Conservation (phyloP, 1,140 invertebrate genomes). For the Bombus superbus region DNA sequence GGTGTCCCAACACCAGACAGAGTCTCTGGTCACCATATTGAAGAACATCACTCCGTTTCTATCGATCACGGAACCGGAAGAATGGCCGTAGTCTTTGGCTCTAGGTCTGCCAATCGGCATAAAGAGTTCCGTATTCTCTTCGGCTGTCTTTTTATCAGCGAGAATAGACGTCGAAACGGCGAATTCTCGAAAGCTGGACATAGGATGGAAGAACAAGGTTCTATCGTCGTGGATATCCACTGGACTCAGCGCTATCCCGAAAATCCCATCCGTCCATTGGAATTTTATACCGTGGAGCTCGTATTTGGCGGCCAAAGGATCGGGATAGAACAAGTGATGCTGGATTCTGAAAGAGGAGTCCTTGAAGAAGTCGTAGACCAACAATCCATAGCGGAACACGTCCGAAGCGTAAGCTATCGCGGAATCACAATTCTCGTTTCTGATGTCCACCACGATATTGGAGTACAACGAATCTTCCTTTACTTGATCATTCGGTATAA, state of each 20-base stretch:
- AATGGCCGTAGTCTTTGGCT: constrained; percentile 86
- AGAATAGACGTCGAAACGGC: constrained; percentile 87
- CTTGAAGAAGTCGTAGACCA: constrained; percentile 87
- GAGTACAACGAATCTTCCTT: constrained; percentile 89
- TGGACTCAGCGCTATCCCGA: constrained; percentile 88
- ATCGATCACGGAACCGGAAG: constrained; percentile 88
- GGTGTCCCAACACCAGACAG: constrained; percentile 91
- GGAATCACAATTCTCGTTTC: constrained; percentile 85
- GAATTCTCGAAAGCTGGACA: constrained; percentile 91
- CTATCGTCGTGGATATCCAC: constrained; percentile 83
- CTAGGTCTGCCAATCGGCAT: constrained; percentile 84
- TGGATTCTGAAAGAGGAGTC: constrained; percentile 88
- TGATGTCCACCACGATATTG: constrained; percentile 89
- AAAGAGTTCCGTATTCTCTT: constrained; percentile 84
- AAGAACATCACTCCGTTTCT: constrained; percentile 89
- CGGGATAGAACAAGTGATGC: constrained; percentile 90
- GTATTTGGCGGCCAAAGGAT: constrained; percentile 88
- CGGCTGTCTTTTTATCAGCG: constrained; percentile 83
- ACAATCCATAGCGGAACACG: constrained; percentile 89
- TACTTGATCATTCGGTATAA: constrained; percentile 86
- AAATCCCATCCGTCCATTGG: constrained; percentile 92
- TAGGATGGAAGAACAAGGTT: constrained; percentile 89
- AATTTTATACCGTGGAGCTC: constrained; percentile 89
- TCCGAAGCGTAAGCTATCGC: constrained; percentile 88
- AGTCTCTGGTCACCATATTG: constrained; percentile 89